Evolutionary conservation across 2,797 vertebrate species (phyloP), one percentile per base, ranked within the genome.

Genomic region (Diplodus puntazzo): DNA sequence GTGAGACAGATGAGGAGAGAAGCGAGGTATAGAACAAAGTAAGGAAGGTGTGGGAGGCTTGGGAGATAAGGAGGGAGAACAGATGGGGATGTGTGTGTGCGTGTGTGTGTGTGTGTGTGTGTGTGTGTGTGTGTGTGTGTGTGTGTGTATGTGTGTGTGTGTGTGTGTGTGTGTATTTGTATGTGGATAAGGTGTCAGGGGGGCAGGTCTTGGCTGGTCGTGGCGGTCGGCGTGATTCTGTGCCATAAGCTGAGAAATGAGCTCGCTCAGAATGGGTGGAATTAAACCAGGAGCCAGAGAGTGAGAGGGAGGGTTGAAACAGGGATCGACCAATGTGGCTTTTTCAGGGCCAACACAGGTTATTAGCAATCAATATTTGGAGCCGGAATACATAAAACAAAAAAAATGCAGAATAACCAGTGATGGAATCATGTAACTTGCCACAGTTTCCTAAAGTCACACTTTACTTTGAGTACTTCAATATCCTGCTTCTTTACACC

Each of bases 191-290:
- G 69, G 63, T 77, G 82, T 88, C 75, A 42, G 54, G 68, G 65
- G 80, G 69, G 54, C 63, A 70, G 68, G 78, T 59, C 58, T 81
- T 75, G 82, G 83, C 76, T 81, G 54, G 74, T 71, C 1, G 4
- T 53, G 62, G 30, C 5, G 23, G 70, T 79, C 23, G 17, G 77
- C 80, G 66, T 60, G 60, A 86, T 73, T 63, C 72, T 81, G 73
- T 69, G 79, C 79, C 81, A 75, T 75, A 78, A 89, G 59, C 23
- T 85, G 77, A 87, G 78, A 86, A 86, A 91, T 77, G 64, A 85
- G 68, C 72, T 83, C 16, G n/a, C 23, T 75, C 63, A 68, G 71
- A 79, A 80, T 73, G 65, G 58, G 50, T 39, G 73, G 64, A 85
- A 84, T 86, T 78, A 75, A 86, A 84, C 34, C 65, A 78, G 21